Evolutionary conservation across 2,888 invertebrate species (phyloP), one percentile per base, ranked within the genome.

Genomic region (Oeneis ivallda): DNA sequence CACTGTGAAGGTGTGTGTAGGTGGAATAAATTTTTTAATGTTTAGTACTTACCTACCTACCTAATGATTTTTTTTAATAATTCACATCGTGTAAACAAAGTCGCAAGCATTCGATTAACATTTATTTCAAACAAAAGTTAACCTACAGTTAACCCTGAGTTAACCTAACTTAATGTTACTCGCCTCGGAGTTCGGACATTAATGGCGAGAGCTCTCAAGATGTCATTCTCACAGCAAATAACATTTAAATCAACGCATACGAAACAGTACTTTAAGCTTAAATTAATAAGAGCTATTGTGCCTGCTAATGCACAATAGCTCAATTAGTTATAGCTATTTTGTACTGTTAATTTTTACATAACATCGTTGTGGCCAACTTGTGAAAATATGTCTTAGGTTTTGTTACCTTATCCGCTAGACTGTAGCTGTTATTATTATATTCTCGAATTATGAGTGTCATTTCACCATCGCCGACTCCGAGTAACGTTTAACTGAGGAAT

Each of bases 141-240:
- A 52, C 58, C 26, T 4, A 43, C 43, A 19, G 57, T 57, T 57
- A 63, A 64, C 61, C 49, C 13, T 15, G 2, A 58, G 50, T 66
- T 62, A 66, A 66, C 56, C 58, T 65, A 65, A 65, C 57, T 57
- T 62, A 64, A 64, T 59, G 71, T 71, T 65, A 9, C 65, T 60
- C 64, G 66, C 66, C 71, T 64, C 65, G 65, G 66, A 70, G 65
- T 70, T 64, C 65, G 65, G 66, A 70, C 68, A 68, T 71, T 75
- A 26, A 73, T 73, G 73, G 74, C 68, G 64, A 67, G 64, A 66
- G 62, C 72, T 68, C 72, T 72, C 68, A 61, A 59, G 70, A 71
- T 73, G 72, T 75, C 72, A 73, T 69, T 68, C 60, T 64, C 58
- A 62, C 34, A 34, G 56, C 68, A 68, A 68, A 64, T 63, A 63